Evolutionary conservation across 2,888 invertebrate species (phyloP).

Genomic region (Ceriagrion tenellum): DNA sequence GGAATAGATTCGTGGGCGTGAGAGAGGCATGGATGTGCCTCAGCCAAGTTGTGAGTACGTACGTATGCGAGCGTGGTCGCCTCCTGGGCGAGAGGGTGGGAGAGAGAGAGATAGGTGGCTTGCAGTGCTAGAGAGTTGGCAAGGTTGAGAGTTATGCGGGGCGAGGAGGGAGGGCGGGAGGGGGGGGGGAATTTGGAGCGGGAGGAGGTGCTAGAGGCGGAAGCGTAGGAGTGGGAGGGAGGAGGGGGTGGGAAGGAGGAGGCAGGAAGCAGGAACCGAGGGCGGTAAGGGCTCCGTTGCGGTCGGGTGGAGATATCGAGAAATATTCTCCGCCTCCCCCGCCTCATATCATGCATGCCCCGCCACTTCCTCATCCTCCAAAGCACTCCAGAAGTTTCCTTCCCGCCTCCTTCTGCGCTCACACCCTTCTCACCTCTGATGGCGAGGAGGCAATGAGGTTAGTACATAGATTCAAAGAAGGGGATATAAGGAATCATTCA

Average conservation of each 20-base stretch:
- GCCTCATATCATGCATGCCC: background rate
- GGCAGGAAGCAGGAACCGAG: background rate
- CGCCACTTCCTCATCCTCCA: background rate
- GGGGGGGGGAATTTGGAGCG: background rate
- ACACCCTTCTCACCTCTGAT: background rate
- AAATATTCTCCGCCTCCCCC: background rate
- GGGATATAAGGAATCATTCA: too few species aligned
- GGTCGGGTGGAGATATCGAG: constrained; percentile 27
- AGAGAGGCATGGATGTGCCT: background rate
- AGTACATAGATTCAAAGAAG: too few species aligned
- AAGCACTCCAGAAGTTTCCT: background rate
- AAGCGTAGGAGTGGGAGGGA: too few species aligned
- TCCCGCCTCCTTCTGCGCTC: background rate
- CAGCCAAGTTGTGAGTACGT: background rate
- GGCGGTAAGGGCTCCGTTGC: background rate
- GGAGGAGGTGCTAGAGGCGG: too few species aligned
- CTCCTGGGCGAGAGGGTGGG: too few species aligned
- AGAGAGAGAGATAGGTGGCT: background rate
- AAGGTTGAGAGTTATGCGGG: background rate
- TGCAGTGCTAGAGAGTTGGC: background rate
- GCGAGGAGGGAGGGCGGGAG: background rate
- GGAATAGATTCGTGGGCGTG: too few species aligned
- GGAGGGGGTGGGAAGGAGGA: background rate
- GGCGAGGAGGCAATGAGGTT: background rate
- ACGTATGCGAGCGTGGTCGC: background rate